Conservation (phyloP, 2,797 vertebrate genomes). For the Schizopygopsis malacanthus region DNA sequence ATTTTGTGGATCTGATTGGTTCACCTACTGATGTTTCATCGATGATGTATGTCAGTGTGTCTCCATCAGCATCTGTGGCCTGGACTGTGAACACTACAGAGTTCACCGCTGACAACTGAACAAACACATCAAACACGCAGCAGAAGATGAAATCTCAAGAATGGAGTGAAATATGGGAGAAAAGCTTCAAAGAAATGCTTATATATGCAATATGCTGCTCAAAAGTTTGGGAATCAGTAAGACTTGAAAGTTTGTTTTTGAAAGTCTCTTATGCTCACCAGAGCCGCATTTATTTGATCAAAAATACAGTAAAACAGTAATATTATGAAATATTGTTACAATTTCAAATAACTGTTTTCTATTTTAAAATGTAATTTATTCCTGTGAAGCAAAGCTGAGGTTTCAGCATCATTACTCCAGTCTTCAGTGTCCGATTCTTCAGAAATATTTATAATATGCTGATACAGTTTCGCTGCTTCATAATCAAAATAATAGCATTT, state of each 20-base stretch:
- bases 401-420: not conserved
- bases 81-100: slow-evolving; percentile 79
- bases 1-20: not conserved
- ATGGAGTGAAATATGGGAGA: not conserved
- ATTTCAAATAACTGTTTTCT: not conserved
- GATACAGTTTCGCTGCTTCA: not conserved
- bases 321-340: not conserved
- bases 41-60: slow-evolving; percentile 81
- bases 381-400: not conserved
- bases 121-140: slow-evolving; percentile 1
- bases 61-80: slow-evolving; percentile 80
- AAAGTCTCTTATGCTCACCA: not conserved
- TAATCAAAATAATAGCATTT: not conserved
- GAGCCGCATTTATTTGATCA: not conserved
- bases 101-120: slow-evolving; percentile 78
- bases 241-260: not conserved
- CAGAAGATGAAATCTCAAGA: not conserved
- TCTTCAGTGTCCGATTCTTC: not conserved
- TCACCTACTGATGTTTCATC: slow-evolving; percentile 79
- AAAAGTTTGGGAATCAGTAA: not conserved
- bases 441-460: not conserved
- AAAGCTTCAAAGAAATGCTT: too few species aligned
- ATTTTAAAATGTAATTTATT: not conserved
- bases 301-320: not conserved
- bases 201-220: not conserved